Percentiles rank a stretch among this genome's conserved stretches.
phyloP scores from a whole-genome alignment of 1,140 invertebrate genomes.

The Periplaneta americana region DNA sequence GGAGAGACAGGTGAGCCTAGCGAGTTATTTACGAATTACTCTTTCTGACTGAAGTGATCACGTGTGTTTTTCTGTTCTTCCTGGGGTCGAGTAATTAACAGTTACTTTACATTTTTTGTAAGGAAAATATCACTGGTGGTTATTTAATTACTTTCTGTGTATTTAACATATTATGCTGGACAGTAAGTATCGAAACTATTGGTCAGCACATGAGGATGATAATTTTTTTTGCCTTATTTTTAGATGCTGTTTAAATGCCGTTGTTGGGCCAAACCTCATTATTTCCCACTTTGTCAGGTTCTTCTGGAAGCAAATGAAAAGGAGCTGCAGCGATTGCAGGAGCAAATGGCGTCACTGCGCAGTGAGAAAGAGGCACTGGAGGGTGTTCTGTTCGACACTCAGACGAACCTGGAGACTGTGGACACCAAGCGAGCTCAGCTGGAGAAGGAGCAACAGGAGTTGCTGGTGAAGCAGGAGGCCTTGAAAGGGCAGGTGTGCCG shows the following conservation, averaged over 20 bases:
- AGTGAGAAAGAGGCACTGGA: conserved; percentile 78
- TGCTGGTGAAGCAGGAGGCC: conserved; percentile 67
- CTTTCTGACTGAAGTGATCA: conserved; percentile 1
- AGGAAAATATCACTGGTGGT: neutral
- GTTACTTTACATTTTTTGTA: too few species aligned
- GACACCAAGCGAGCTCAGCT: conserved; percentile 63
- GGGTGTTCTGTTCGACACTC: conserved; percentile 72
- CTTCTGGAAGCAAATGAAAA: conserved; percentile 70
- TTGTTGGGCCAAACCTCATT: too few species aligned
- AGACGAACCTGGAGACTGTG: conserved; percentile 67
- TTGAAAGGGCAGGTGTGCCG: conserved; percentile 59
- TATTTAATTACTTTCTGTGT: conserved; percentile 10
- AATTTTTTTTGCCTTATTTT: neutral
- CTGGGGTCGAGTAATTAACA: neutral
- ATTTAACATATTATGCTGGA: neutral
- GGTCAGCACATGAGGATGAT: neutral
- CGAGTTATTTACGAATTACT: conserved; percentile 1
- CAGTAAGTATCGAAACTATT: conserved; percentile 15
- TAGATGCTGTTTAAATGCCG: conserved; percentile 13
- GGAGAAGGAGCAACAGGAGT: conserved; percentile 69
- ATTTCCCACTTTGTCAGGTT: too few species aligned
- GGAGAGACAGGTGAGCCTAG: conserved; percentile 60
- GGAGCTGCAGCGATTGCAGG: conserved; percentile 68
- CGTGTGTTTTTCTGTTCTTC: conserved; percentile 1
- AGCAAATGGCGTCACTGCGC: conserved; percentile 64